phyloP scores from a whole-genome alignment of 2,113 vertebrate genomes.

The Odobenus rosmarus region DNA sequence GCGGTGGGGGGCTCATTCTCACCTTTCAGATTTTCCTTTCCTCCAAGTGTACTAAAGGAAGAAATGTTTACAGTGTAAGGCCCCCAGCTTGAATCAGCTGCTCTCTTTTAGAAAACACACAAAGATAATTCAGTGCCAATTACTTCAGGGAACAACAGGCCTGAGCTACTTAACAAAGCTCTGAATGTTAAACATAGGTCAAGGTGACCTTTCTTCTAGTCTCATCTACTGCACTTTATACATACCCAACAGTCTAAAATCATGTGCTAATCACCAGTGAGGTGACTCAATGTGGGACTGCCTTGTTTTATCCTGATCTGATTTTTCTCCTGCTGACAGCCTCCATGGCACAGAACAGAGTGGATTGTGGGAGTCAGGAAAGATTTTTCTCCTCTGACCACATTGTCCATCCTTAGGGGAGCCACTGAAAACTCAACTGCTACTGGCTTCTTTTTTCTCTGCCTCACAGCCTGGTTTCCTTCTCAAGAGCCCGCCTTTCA shows the following conservation, averaged over 20 bases:
- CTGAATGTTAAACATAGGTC: constrained; percentile 46
- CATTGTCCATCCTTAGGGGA: not conserved
- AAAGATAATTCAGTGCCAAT: constrained; percentile 55
- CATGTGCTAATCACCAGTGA: constrained; percentile 55
- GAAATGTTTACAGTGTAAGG: not conserved
- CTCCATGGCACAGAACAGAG: not conserved
- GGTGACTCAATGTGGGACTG: not conserved
- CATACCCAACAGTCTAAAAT: not conserved
- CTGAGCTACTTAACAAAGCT: constrained; percentile 27
- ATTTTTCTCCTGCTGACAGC: constrained; percentile 39
- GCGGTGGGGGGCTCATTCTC: not conserved
- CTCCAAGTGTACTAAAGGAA: constrained; percentile 20
- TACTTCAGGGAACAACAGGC: constrained; percentile 51
- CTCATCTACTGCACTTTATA: constrained; percentile 27
- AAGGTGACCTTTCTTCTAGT: constrained; percentile 36
- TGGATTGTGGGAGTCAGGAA: not conserved
- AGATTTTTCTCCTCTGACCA: not conserved
- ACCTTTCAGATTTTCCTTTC: not conserved
- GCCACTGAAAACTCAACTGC: not conserved
- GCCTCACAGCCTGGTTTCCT: not conserved
- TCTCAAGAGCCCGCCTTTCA: not conserved
- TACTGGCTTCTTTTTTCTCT: constrained; percentile 3
- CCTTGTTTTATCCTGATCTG: not conserved
- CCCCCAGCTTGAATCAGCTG: constrained; percentile 25
- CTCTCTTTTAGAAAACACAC: constrained; percentile 65